Evolutionary conservation across 1,140 invertebrate genomes (phyloP).

Genomic region (Batillaria attramentaria): DNA sequence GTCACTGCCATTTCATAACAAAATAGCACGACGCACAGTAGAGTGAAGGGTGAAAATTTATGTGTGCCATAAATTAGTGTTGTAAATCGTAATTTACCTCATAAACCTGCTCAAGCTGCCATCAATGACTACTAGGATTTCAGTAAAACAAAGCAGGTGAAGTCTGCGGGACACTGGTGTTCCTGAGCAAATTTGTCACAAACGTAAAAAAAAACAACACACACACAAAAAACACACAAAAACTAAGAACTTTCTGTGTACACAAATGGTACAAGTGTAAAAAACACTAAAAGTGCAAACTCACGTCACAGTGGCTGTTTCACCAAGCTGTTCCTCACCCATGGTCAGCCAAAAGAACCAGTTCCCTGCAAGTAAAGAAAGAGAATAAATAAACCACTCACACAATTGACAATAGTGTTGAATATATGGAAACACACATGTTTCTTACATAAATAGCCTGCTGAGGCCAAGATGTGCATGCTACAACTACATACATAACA

Average conservation of each 20-base stretch:
- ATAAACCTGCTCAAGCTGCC: neutral
- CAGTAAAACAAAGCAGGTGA: no score
- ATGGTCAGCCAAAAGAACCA: slow-evolving; percentile 8
- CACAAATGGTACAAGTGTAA: neutral
- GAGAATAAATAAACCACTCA: neutral
- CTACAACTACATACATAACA: neutral
- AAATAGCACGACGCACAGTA: no score
- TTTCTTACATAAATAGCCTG: neutral
- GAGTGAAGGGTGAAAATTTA: no score
- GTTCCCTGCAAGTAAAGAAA: neutral
- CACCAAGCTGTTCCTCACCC: slow-evolving; percentile 54
- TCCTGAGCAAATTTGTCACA: no score
- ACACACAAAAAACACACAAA: neutral
- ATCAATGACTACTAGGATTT: neutral
- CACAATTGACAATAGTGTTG: neutral
- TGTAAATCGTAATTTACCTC: no score
- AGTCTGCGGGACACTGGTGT: neutral
- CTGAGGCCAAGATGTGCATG: no score
- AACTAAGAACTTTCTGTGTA: neutral
- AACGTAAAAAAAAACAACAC: neutral
- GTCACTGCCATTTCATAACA: no score
- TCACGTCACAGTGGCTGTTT: slow-evolving; percentile 56
- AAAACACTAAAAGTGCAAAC: slow-evolving; percentile 26
- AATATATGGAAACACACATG: neutral
- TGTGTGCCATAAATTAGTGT: no score